phyloP scores from a whole-genome alignment of 53 echinoderm and acorn worm genomes.

The Apostichopus leukothele region DNA sequence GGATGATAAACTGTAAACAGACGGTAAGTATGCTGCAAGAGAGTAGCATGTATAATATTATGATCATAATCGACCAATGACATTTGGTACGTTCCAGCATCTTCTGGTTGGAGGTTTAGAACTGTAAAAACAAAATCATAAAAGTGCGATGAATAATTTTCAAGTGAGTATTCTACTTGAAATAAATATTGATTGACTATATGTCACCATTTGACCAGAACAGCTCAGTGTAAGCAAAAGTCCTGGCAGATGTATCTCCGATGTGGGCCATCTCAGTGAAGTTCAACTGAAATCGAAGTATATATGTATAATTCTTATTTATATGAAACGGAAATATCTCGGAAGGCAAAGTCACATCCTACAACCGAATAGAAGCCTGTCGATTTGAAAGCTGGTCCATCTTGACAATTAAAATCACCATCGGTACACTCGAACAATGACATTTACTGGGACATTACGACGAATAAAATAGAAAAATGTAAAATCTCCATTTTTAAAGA shows the following conservation, averaged over 20 bases:
- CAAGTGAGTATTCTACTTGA: neutral
- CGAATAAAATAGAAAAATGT: too few species aligned
- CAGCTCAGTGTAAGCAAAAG: neutral
- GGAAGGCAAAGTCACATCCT: neutral
- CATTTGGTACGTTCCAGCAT: neutral
- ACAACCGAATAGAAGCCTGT: neutral
- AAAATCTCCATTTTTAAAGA: too few species aligned
- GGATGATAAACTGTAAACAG: neutral
- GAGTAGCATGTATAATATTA: neutral
- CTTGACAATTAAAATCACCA: neutral
- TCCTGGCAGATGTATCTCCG: neutral
- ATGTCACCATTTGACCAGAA: neutral
- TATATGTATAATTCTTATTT: neutral
- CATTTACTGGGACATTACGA: neutral
- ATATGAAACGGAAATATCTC: neutral
- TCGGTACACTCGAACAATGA: neutral
- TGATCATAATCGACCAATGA: neutral
- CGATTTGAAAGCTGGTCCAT: neutral
- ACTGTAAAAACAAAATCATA: neutral
- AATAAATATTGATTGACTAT: neutral
- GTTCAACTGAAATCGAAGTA: neutral
- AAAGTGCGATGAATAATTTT: neutral
- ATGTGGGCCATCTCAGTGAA: neutral
- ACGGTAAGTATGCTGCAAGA: neutral
- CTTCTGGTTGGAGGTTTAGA: neutral